A percentile compares a stretch with the other conserved stretches of the same genome.
Evolutionary conservation across 23 tunicate genomes (phyloP).

Genomic region (Phallusia fumigata): DNA sequence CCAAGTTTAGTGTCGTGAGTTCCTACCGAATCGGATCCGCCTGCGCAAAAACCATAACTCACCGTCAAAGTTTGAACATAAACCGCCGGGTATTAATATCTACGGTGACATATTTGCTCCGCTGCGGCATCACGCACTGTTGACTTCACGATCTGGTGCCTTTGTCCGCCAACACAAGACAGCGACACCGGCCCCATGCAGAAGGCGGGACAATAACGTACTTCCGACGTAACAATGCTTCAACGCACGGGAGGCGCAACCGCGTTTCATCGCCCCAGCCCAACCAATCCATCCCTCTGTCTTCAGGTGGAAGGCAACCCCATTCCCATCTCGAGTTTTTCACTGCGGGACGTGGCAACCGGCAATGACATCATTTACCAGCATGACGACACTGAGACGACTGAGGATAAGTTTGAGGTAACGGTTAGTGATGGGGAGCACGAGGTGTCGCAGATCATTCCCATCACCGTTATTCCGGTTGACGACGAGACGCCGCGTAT

Average conservation of each 20-base stretch:
- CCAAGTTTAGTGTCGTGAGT: no score
- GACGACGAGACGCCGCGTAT: slow-evolving; percentile 98
- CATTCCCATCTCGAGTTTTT: slow-evolving; percentile 21
- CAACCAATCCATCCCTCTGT: no score
- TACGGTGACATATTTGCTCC: background rate
- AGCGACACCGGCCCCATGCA: background rate
- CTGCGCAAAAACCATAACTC: no score
- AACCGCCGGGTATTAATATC: background rate
- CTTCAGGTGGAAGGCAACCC: slow-evolving; percentile 30
- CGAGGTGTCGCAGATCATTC: slow-evolving; percentile 57
- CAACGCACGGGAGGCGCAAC: background rate
- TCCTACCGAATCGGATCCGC: no score
- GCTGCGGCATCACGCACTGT: background rate
- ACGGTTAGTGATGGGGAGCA: slow-evolving; percentile 83
- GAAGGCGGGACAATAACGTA: background rate
- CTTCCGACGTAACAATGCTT: background rate
- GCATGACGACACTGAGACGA: slow-evolving; percentile 96
- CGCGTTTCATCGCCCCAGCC: background rate
- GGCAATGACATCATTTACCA: slow-evolving; percentile 63
- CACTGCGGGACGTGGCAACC: slow-evolving; percentile 60
- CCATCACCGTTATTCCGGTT: slow-evolving; percentile 82
- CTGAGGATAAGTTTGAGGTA: slow-evolving; percentile 79
- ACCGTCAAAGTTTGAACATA: background rate
- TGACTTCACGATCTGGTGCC: background rate
- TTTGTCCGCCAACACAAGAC: background rate